Evolutionary conservation across 2,113 vertebrate species (phyloP), one percentile per base, ranked within the genome.

Genomic region (Zosterops japonicus): DNA sequence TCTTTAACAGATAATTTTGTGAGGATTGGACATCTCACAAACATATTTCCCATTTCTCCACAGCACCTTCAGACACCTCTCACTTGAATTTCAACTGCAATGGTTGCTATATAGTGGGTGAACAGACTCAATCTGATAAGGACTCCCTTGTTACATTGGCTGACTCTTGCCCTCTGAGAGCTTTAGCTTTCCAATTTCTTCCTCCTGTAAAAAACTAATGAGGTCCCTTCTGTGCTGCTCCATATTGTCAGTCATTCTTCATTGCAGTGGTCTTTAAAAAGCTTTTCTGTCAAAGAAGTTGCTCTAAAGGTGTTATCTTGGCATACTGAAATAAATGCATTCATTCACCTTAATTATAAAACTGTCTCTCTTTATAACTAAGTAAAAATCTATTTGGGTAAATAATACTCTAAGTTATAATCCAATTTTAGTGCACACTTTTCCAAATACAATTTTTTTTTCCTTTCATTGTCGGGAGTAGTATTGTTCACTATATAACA

Each of bases 281-380:
- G 44, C 36, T 95, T 87, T 80, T 90, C 57, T 95, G 60, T 59
- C 63, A 75, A 25, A 46, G 24, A 60, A 87, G 64, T 46, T 68
- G 14, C 24, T 96, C 24, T 68, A 71, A 92, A 94, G 41, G 42
- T 44, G 22, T 84, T 69, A 83, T 46, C 16, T 90, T 36, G 53
- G 55, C 41, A 28, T 35, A 47, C 63, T 68, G 68, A 89, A 94
- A 93, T 44, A 77, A 93, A 41, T 60, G 83, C 42, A 92, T 83
- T 53, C 56, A 80, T 92, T 94, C 93, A 94, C 59, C 35, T 87
- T 96, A 90, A 96, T 95, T 83, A 78, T 61, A 81, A 89, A 93
- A 31, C 15, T 2, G 4, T 67, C 89, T 95, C 49, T 91, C 83
- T 89, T 90, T 78, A 47, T 33, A 82, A 61, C 18, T 47, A 57